A percentile compares a stretch with the other conserved stretches of the same genome.
These are phyloP conservation scores for Drosophila peninsularis DNA, from an alignment of 2,888 invertebrate genomes.

Conservation along the genomic window DNA sequence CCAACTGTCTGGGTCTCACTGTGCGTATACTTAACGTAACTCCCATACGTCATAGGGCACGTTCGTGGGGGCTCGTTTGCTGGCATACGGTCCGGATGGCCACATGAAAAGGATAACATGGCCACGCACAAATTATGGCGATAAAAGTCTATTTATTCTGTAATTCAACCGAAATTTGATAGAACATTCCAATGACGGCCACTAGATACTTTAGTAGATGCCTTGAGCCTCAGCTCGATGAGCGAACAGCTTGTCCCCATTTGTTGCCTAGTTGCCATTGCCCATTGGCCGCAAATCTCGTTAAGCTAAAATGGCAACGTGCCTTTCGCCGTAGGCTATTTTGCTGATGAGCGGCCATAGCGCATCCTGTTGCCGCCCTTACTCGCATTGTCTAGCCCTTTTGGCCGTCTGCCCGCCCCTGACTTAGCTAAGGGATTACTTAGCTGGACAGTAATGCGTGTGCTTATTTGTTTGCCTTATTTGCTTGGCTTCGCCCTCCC, in stretches of 20 bases:
- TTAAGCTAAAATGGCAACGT: conserved; percentile 80
- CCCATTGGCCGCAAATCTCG: conserved; percentile 75
- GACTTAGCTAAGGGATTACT: conserved; percentile 72
- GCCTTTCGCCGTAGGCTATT: conserved; percentile 59
- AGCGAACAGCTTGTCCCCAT: conserved; percentile 39
- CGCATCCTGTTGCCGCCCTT: conserved; percentile 49
- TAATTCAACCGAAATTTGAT: conserved; percentile 78
- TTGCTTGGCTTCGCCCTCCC: conserved; percentile 12
- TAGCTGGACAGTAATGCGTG: conserved; percentile 73
- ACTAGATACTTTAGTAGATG: conserved; percentile 30
- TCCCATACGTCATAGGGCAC: conserved; percentile 3
- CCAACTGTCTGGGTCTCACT: conserved; percentile 9
- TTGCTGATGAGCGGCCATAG: conserved; percentile 68
- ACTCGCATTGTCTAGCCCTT: conserved; percentile 57
- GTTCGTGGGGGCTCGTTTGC: conserved; percentile 8
- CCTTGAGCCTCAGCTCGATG: conserved; percentile 9
- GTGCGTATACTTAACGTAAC: conserved; percentile 53
- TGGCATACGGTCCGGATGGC: conserved; percentile 12
- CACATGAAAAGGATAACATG: conserved; percentile 62
- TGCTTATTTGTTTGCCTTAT: conserved; percentile 74
- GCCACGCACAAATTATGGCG: conserved; percentile 74
- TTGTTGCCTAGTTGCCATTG: conserved; percentile 52
- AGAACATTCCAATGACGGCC: conserved; percentile 69
- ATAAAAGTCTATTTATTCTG: conserved; percentile 81
- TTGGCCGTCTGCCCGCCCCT: conserved; percentile 39